Evolutionary conservation across 2,888 invertebrate species (phyloP).

Genomic region (Oligia latruncula): DNA sequence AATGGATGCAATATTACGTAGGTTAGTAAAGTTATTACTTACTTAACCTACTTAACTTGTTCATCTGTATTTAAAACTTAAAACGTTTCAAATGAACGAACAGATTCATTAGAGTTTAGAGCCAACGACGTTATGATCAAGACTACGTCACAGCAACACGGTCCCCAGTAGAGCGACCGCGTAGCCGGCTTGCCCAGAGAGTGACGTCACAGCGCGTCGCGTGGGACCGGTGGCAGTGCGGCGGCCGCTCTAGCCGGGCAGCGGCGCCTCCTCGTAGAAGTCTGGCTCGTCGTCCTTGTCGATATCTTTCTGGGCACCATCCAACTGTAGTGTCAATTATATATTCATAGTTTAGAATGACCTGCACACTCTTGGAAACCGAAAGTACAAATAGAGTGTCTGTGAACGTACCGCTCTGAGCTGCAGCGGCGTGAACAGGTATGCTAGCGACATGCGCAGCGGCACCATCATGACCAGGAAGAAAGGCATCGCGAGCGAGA

Average conservation of each 20-base stretch:
- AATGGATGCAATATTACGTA: slow-evolving; percentile 1
- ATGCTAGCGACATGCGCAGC: slow-evolving; percentile 93
- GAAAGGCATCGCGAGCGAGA: slow-evolving; percentile 98
- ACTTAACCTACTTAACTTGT: background rate
- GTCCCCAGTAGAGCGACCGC: background rate
- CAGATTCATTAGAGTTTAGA: background rate
- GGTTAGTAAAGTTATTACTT: background rate
- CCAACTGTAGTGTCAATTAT: slow-evolving; percentile 90
- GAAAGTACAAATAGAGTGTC: background rate
- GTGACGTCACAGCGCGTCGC: background rate
- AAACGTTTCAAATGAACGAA: slow-evolving; percentile 10
- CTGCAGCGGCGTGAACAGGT: slow-evolving; percentile 94
- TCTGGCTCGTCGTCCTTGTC: slow-evolving; percentile 97
- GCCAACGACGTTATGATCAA: background rate
- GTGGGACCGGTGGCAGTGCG: too few species aligned
- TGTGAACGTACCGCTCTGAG: slow-evolving; percentile 92
- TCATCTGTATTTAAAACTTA: background rate
- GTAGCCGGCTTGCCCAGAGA: background rate
- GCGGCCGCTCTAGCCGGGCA: slow-evolving; percentile 92
- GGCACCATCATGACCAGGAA: slow-evolving; percentile 98
- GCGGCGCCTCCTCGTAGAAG: slow-evolving; percentile 97
- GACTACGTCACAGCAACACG: background rate
- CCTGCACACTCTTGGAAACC: background rate
- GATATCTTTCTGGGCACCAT: slow-evolving; percentile 95
- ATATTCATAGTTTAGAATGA: slow-evolving; percentile 31